Evolutionary conservation across 2,797 vertebrate species (phyloP), one percentile per base, ranked within the genome.

Genomic region (Podarcis lilfordi): DNA sequence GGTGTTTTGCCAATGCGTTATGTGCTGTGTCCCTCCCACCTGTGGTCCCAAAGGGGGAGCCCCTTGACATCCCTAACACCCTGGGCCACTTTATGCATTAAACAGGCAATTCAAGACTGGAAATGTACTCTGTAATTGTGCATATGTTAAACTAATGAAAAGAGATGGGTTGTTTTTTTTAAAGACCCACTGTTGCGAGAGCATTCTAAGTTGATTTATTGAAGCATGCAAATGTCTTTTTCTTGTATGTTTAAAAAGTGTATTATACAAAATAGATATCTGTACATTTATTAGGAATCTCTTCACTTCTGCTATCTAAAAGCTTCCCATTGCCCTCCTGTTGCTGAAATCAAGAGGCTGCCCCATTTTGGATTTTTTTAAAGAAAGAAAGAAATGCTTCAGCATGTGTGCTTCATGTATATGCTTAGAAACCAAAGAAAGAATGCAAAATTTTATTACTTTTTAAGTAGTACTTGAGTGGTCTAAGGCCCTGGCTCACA

Each of bases 141-240:
- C 4, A 32, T 35, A 75, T 61, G 27, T 61, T 72, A 43, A 64
- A 40, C 55, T n/a, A 85, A 21, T 21, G 6, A 40, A 66, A 66
- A 61, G 27, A 13, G 17, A 35, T 27, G 29, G n/a, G 45, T 37
- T 40, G 61, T 8, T 2, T 27, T 29, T 69, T 69, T 29, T 27
- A 64, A 85, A 78, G 35, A 45, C 61, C 17, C 3, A 66, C 29
- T 25, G 32, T 40, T 86, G 40, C 40, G 1, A 43, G 59, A 50
- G 27, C 15, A 5, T 61, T 43, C 91, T 94, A 86, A 74, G 1
- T 75, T 89, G 80, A 91, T 82, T 50, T 75, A 84, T 10, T 78
- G 9, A 84, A 74, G n/a, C 87, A 5, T 19, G 1, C 71, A 55
- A 55, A 84, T 90, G 1, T 69, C 21, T 76, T 84, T 66, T 32